These are phyloP conservation scores for Dendrolimus punctatus DNA, from an alignment of 1,140 invertebrate species.

Conservation along the genomic window DNA sequence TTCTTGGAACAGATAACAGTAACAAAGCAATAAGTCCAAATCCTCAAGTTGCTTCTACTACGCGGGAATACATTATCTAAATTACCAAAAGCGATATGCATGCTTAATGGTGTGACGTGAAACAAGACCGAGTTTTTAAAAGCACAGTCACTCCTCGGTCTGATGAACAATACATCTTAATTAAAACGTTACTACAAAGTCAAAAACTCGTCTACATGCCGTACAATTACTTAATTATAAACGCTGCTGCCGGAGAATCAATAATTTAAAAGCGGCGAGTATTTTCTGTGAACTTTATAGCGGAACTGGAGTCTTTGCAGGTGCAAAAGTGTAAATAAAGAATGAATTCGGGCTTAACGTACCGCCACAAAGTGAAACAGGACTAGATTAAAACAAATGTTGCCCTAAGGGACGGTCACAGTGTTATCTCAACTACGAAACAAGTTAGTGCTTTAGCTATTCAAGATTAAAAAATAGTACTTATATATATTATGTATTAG, in stretches of 20 bases:
- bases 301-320: constrained; percentile 20
- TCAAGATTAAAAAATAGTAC: too few relatives aligned
- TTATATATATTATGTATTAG: too few relatives aligned
- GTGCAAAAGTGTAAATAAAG: constrained; percentile 29
- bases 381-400: constrained; percentile 38
- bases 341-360: constrained; percentile 19
- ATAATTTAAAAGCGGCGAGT: constrained; percentile 17
- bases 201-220: constrained; percentile 33
- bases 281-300: constrained; percentile 8
- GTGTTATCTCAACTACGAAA: not conserved
- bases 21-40: not conserved
- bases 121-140: constrained; percentile 49
- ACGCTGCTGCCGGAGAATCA: constrained; percentile 19
- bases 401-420: constrained; percentile 21
- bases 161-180: constrained; percentile 61
- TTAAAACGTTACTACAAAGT: constrained; percentile 48
- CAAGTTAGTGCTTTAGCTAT: not conserved
- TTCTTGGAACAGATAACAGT: too few relatives aligned
- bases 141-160: constrained; percentile 48
- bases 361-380: constrained; percentile 9
- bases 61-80: constrained; percentile 15
- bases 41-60: not conserved
- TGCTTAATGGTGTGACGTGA: constrained; percentile 39
- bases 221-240: constrained; percentile 58
- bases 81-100: constrained; percentile 14